Evolutionary conservation across 2,113 vertebrate species (phyloP).

Genomic region (Alligator mississippiensis): DNA sequence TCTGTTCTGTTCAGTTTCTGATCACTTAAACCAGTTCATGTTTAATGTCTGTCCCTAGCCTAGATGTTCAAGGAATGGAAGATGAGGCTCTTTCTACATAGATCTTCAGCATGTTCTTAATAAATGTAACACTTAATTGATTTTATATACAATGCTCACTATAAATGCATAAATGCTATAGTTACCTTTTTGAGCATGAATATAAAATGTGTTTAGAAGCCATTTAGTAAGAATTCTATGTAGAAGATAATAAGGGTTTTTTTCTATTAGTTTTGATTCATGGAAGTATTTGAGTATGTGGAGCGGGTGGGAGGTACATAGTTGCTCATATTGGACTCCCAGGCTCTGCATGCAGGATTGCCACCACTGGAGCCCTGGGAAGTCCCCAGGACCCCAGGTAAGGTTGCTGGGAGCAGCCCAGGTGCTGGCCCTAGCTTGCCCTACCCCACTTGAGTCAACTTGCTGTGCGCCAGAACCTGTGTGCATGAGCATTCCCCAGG

Average conservation of each 20-base stretch:
- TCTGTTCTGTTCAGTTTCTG: no score
- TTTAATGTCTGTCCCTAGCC: no score
- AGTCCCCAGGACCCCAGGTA: no score
- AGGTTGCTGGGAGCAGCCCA: no score
- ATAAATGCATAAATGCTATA: neutral
- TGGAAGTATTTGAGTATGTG: neutral
- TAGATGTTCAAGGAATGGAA: neutral
- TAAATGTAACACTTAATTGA: neutral
- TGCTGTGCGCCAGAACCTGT: no score
- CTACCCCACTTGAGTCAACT: no score
- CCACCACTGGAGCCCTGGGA: no score
- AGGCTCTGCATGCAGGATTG: no score
- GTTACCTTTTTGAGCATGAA: neutral
- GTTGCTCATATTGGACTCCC: neutral
- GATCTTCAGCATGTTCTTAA: neutral
- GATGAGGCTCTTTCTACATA: neutral
- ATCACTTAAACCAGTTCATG: no score
- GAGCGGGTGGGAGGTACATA: neutral
- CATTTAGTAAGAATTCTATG: neutral
- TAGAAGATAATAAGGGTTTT: neutral
- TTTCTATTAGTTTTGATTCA: neutral
- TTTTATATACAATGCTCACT: no score
- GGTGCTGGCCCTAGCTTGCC: no score
- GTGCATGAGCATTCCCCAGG: no score
- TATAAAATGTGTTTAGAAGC: neutral